Percentiles rank a stretch among this genome's conserved stretches.
Evolutionary conservation across 1,140 invertebrate genomes (phyloP).

Genomic region (silkworm (Bombyx mori)): DNA sequence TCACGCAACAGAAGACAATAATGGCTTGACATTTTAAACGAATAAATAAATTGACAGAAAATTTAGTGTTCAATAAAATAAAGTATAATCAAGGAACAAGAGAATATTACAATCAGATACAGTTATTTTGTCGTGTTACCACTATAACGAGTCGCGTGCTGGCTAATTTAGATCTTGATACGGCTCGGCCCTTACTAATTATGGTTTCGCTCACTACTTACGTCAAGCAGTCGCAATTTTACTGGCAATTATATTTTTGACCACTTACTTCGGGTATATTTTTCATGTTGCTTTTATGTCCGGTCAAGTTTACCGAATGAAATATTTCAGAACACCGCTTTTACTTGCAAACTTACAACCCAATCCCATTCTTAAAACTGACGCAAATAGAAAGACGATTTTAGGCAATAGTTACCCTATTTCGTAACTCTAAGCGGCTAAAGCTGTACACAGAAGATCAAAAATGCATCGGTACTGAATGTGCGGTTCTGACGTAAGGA

Average conservation of each 20-base stretch:
- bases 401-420: too few species aligned
- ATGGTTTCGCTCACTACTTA: constrained; percentile 40
- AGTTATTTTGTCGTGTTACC: constrained; percentile 39
- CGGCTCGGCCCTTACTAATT: constrained; percentile 41
- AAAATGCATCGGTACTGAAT: constrained; percentile 35
- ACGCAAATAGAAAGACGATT: too few species aligned
- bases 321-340: too few species aligned
- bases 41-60: constrained; percentile 4
- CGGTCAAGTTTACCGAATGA: too few species aligned
- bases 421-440: constrained; percentile 8
- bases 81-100: constrained; percentile 38
- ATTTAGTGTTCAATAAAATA: constrained; percentile 17
- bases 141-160: constrained; percentile 44
- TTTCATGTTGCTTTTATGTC: too few species aligned
- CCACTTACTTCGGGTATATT: too few species aligned
- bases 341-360: too few species aligned
- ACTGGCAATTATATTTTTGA: not conserved
- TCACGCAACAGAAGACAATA: too few species aligned
- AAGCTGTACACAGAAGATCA: constrained; percentile 20
- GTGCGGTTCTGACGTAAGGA: constrained; percentile 23
- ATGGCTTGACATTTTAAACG: not conserved
- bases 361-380: too few species aligned
- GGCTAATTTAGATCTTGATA: constrained; percentile 49
- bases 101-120: constrained; percentile 34
- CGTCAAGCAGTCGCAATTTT: constrained; percentile 13